A percentile compares a stretch with the other conserved stretches of the same genome.
Conservation (phyloP, 1,140 invertebrate genomes). For the Drosophila kurseongensis region DNA sequence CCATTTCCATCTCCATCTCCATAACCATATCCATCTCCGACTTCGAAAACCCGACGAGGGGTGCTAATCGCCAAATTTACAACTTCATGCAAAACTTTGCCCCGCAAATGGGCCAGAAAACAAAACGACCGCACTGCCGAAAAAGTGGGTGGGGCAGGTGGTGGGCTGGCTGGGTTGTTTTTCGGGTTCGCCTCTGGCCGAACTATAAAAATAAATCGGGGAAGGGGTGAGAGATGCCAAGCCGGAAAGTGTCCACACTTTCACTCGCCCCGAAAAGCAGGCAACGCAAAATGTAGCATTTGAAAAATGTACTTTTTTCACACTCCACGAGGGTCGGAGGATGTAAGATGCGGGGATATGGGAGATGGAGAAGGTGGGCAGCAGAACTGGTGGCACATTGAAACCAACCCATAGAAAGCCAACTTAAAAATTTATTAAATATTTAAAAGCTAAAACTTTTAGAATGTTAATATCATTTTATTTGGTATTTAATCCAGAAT, state of each 20-base stretch:
- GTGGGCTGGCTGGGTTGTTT: conserved; percentile 24
- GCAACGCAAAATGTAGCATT: conserved; percentile 73
- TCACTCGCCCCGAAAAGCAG: conserved; percentile 64
- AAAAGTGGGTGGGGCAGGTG: conserved; percentile 14
- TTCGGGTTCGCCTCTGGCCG: conserved; percentile 5
- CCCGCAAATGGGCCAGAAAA: conserved; percentile 82
- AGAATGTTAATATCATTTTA: too few relatives aligned
- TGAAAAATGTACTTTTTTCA: conserved; percentile 83
- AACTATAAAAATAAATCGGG: conserved; percentile 71
- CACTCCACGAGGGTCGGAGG: conserved; percentile 29
- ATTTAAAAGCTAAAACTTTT: too few relatives aligned
- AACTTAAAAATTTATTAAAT: too few relatives aligned
- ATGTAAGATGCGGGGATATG: neutral
- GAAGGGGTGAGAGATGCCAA: conserved; percentile 32
- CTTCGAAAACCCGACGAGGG: conserved; percentile 68
- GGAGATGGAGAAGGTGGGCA: neutral
- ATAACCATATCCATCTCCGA: conserved; percentile 23
- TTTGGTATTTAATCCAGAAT: too few relatives aligned
- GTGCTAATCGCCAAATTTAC: conserved; percentile 84
- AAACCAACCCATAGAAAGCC: too few relatives aligned
- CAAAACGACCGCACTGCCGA: conserved; percentile 74
- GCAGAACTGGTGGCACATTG: neutral
- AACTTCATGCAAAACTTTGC: conserved; percentile 73
- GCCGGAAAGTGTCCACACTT: conserved; percentile 49
- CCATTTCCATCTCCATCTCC: conserved; percentile 21